These are phyloP conservation scores for Polypterus bichir DNA, from an alignment of 2,113 vertebrate species.

Conservation along the genomic window DNA sequence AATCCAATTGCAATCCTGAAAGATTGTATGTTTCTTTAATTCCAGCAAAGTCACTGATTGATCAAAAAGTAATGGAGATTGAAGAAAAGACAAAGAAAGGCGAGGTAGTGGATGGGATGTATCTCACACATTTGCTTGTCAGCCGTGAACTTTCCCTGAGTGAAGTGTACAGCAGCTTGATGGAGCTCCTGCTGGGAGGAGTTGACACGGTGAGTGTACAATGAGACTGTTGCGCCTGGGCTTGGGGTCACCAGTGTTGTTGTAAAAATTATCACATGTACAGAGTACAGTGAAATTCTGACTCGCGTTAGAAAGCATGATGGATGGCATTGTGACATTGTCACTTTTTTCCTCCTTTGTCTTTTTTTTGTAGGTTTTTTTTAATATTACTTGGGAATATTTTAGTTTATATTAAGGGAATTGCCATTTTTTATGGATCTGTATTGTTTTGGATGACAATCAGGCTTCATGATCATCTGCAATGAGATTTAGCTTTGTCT, in stretches of 20 bases:
- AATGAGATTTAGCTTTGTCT: no score
- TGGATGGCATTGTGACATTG: not conserved
- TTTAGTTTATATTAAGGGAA: no score
- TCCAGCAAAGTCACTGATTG: conserved; percentile 38
- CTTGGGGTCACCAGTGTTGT: not conserved
- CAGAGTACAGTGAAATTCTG: no score
- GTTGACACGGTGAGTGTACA: conserved; percentile 47
- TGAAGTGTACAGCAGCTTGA: conserved; percentile 44
- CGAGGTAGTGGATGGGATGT: conserved; percentile 33
- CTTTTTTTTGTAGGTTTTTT: no score
- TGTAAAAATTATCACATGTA: not conserved
- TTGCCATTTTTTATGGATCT: no score
- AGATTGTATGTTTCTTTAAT: not conserved
- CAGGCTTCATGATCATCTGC: no score
- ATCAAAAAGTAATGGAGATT: conserved; percentile 34
- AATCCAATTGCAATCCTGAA: no score
- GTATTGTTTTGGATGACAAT: no score
- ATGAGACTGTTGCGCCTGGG: not conserved
- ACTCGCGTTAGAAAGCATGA: not conserved
- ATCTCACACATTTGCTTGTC: conserved; percentile 48
- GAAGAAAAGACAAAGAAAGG: conserved; percentile 22
- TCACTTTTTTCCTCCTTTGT: no score
- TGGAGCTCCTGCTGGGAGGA: conserved; percentile 53
- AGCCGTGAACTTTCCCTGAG: conserved; percentile 28
- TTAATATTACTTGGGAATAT: no score